Base-by-base conservation (phyloP, 2,888 invertebrate genomes). In the Gymnocheta viridis region DNA sequence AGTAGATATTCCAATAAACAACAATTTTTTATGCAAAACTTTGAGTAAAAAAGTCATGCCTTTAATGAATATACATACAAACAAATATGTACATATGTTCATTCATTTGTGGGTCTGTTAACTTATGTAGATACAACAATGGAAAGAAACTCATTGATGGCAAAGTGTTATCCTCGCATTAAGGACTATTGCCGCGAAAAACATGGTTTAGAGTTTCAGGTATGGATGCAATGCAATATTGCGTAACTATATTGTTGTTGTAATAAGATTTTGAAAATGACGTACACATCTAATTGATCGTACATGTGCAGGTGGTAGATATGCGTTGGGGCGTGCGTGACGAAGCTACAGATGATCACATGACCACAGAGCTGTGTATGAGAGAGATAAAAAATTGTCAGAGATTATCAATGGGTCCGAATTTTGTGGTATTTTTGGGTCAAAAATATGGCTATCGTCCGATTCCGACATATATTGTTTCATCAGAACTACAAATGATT, bases 251-350 rank as follows among this genome's bases (percentile, higher is more conserved):
- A 2, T 1, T 29, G 2, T 19, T 58, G 32, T 19, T 58, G 17
- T 32, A 35, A 32, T 17, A 51, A 24, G 14, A 4, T n/a, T n/a
- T n/a, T n/a, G n/a, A n/a, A n/a, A n/a, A n/a, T 14, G n/a, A 41
- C 7, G 24, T 1, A n/a, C 17, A 60, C 9, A 2, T n/a, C n/a
- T n/a, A n/a, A n/a, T n/a, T n/a, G n/a, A n/a, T 58, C 5, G 1
- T 51, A 17, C 32, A 60, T 49, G 2, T 54, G 2, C 24, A 98
- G 98, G 98, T 99, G 3, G 99, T 99, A 32, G 99, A 99, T 92
- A 99, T 99, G 99, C 94, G 99, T 89, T 99, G 99, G 99, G 99
- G 99, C 5, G 98, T 99, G 0, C 93, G 99, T 89, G 99, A 99
- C 89, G 99, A 99, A 92, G 98, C 99, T 0, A 99, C 99, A 0